phyloP scores from a whole-genome alignment of 1,140 invertebrate genomes.

The Lepidostoma basale region DNA sequence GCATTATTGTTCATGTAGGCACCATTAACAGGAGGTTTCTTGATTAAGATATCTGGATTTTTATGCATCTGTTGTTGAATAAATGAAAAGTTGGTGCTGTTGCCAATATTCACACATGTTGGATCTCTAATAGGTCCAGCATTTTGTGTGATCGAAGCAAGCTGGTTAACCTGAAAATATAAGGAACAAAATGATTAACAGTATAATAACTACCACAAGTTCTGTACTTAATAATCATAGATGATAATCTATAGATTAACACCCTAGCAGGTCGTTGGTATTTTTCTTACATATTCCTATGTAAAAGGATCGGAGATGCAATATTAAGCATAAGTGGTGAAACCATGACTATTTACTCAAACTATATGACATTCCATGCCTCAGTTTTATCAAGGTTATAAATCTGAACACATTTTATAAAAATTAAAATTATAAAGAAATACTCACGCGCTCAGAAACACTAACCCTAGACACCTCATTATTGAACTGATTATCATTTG shows the following conservation, averaged over 20 bases:
- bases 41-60: background rate
- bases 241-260: too few relatives aligned
- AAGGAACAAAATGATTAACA: slow-evolving; percentile 26
- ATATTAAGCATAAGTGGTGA: too few relatives aligned
- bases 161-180: slow-evolving; percentile 22
- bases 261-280: too few relatives aligned
- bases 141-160: slow-evolving; percentile 18
- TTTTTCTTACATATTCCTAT: too few relatives aligned
- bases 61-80: background rate
- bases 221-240: too few relatives aligned
- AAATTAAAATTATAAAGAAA: background rate
- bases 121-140: background rate
- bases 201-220: too few relatives aligned
- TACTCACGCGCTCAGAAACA: slow-evolving; percentile 30
- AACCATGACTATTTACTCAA: too few relatives aligned
- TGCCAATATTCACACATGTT: background rate
- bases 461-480: background rate
- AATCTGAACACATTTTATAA: too few relatives aligned
- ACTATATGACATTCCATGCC: too few relatives aligned
- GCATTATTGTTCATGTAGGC: slow-evolving; percentile 1
- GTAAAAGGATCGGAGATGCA: too few relatives aligned
- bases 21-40: background rate
- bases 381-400: too few relatives aligned
- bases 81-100: background rate
- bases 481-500: background rate